Conservation (phyloP, 37 sponge, comb jelly and placozoan genomes). For the Beroe forskalii region DNA sequence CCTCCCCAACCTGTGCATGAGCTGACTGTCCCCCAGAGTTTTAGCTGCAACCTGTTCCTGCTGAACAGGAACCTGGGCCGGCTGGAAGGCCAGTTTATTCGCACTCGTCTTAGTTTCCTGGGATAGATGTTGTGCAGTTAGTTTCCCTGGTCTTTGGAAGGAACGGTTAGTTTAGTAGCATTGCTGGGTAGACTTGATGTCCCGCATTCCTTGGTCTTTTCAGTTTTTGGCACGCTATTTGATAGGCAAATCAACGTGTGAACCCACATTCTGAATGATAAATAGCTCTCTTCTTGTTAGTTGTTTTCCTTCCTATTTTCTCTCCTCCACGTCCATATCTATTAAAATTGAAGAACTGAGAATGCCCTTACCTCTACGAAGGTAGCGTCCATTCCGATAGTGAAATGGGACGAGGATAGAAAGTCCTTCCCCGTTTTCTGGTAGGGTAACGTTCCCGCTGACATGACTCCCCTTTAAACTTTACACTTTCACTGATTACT, state of each 20-base stretch:
- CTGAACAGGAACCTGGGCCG: neutral
- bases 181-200: too few species aligned
- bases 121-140: too few species aligned
- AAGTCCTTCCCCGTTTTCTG: constrained; percentile 43
- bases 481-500: neutral
- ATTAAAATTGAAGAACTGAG: too few species aligned
- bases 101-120: constrained; percentile 26
- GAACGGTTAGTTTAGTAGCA: too few species aligned
- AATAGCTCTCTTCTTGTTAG: too few species aligned
- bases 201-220: too few species aligned
- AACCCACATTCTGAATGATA: too few species aligned
- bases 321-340: too few species aligned
- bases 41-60: neutral
- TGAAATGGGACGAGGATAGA: constrained; percentile 32
- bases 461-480: neutral
- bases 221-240: too few species aligned
- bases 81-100: neutral
- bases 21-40: neutral
- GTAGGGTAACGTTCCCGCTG: neutral
- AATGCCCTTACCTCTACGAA: constrained; percentile 58
- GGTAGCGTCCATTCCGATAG: neutral
- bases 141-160: too few species aligned
- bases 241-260: too few species aligned
- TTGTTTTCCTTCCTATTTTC: too few species aligned
- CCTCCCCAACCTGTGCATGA: constrained; percentile 64